Evolutionary conservation across 2,888 invertebrate species (phyloP).

Genomic region (Melolontha melolontha): DNA sequence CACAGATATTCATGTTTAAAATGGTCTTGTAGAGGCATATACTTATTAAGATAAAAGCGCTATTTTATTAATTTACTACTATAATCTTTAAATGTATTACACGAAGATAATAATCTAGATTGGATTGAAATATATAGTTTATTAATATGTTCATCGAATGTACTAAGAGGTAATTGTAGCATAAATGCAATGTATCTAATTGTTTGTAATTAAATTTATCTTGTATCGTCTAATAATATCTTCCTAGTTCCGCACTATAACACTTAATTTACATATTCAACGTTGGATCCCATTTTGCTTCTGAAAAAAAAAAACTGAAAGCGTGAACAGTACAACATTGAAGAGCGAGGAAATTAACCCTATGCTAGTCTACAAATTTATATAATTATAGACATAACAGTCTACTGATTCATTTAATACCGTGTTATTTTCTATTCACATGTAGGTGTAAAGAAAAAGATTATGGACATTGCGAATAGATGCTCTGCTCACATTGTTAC

Average conservation of each 20-base stretch:
- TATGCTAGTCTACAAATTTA: constrained; percentile 23
- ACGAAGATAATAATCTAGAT: too few species aligned
- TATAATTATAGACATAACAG: constrained; percentile 36
- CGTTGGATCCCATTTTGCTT: constrained; percentile 3
- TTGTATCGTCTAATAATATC: constrained; percentile 20
- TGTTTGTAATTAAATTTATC: constrained; percentile 15
- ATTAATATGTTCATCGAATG: too few species aligned
- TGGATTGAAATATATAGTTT: too few species aligned
- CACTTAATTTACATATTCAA: constrained; percentile 30
- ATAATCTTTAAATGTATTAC: too few species aligned
- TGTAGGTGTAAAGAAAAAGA: constrained; percentile 34
- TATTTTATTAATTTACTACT: too few species aligned
- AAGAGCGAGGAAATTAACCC: constrained; percentile 30
- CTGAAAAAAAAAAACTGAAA: constrained; percentile 1
- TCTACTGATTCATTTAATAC: constrained; percentile 32
- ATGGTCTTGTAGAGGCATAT: too few species aligned
- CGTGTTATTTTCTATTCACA: constrained; percentile 34
- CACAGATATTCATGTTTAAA: too few species aligned
- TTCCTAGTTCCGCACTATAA: constrained; percentile 4
- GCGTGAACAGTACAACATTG: constrained; percentile 17
- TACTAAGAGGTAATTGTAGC: too few species aligned
- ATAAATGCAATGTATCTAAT: too few species aligned
- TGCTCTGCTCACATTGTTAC: constrained; percentile 4
- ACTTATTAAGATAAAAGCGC: too few species aligned
- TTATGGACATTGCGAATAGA: constrained; percentile 24